Percentiles rank a stretch among this genome's conserved stretches.
These are phyloP conservation scores for Alligator sinensis DNA, from an alignment of 2,113 vertebrate species.

Conservation along the genomic window DNA sequence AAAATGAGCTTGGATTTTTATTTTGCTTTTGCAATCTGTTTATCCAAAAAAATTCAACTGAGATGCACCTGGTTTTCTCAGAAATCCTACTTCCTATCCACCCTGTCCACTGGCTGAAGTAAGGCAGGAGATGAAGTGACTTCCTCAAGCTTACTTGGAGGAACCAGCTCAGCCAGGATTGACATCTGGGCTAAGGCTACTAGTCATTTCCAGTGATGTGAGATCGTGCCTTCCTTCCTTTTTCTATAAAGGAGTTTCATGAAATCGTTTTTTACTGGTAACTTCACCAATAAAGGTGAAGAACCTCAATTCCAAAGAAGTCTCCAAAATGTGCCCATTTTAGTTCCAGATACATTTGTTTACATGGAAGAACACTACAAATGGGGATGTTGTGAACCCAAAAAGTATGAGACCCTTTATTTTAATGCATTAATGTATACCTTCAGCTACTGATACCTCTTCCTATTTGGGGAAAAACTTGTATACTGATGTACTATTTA, in stretches of 20 bases:
- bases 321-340: background rate
- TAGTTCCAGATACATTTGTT: background rate
- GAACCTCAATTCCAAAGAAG: background rate
- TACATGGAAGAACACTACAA: background rate
- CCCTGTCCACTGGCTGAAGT: background rate
- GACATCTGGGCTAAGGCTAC: background rate
- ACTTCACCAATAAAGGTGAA: background rate
- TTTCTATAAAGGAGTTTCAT: background rate
- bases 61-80: background rate
- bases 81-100: background rate
- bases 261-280: no score
- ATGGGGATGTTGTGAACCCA: background rate
- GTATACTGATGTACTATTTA: no score
- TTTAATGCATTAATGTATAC: background rate
- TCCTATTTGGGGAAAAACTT: background rate
- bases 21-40: background rate
- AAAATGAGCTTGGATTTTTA: background rate
- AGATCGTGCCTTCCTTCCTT: background rate
- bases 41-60: background rate
- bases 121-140: background rate
- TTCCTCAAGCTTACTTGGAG: background rate
- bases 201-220: background rate
- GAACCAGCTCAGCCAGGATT: rapidly evolving
- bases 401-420: background rate
- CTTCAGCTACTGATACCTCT: background rate